A percentile compares a stretch with the other conserved stretches of the same genome.
phyloP scores from a whole-genome alignment of 2,797 vertebrate species.

The Tangara arthus region DNA sequence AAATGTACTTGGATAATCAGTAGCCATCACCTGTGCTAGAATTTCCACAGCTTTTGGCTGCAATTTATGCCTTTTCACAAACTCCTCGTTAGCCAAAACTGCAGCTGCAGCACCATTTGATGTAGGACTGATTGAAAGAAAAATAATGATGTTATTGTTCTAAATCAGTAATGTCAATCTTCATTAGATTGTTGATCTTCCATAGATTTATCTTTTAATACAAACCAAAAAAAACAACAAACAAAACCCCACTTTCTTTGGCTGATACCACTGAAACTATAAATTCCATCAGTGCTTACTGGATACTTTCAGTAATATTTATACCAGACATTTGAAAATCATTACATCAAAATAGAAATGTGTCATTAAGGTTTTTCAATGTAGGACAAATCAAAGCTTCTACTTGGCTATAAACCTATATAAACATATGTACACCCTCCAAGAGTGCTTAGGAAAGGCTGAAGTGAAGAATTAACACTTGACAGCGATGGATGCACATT shows the following conservation, averaged over 20 bases:
- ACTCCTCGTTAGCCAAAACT: slow-evolving; percentile 86
- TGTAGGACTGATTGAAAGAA: slow-evolving; percentile 81
- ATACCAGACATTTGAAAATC: background rate
- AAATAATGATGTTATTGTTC: background rate
- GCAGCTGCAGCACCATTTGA: slow-evolving; percentile 94
- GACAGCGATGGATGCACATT: background rate
- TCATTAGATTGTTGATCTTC: background rate
- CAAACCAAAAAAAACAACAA: background rate
- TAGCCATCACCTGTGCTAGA: slow-evolving; percentile 92
- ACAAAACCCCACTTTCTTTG: background rate
- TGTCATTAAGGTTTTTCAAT: background rate
- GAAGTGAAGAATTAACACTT: background rate
- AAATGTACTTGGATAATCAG: slow-evolving; percentile 87
- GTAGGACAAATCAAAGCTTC: background rate
- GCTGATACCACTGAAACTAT: background rate
- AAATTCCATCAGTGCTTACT: background rate
- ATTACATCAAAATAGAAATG: background rate
- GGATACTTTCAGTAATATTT: background rate
- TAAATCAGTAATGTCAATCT: background rate
- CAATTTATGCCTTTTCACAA: slow-evolving; percentile 81
- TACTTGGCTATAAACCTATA: background rate
- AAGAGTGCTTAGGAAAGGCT: background rate
- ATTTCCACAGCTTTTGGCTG: slow-evolving; percentile 91
- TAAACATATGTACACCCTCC: background rate
- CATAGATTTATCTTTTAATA: background rate